Evolutionary conservation across 2,888 invertebrate genomes (phyloP), one percentile per base, ranked within the genome.

Genomic region (Willowsia nigromaculata): DNA sequence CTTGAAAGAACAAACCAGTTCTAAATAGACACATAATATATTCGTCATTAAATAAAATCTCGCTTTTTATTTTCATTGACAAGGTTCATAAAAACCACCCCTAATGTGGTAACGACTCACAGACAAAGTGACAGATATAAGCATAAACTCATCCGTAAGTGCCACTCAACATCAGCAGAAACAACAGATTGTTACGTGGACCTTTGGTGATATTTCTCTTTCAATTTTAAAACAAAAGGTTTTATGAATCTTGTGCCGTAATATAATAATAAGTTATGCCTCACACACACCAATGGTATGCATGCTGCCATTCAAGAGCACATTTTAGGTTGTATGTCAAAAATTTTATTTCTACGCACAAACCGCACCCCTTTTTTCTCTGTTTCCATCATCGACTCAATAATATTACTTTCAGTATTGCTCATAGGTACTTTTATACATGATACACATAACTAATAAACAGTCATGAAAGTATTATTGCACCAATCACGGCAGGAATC

Each of bases 21-120:
- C 68, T 83, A 68, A 47, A 81, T 25, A 62, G 62, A 25, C 50
- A 59, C 81, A 62, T 81, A 62, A 81, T 85, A 56, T 68, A 86
- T 86, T 86, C 86, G 47, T 68, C 68, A 83, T 83, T 83, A 83
- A 78, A 86, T 86, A 78, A 86, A 86, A 86, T 80, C 65, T 68
- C 80, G 56, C 80, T 68, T 86, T 82, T 82, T 82, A 56, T 62
- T 81, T 68, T 71, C 43, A 78, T 87, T 87, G 56, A 82, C 82
- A 68, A 86, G 65, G 40, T 47, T 82, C 40, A 87, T 87, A 82
- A 87, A 87, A 86, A 50, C 65, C 25, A 56, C 53, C 74, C n/a
- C 50, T 56, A 68, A 68, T 68, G 86, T 37, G 80, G 87, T 87
- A 74, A 87, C 59, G 82, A 82, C 74, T n/a, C n/a, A 50, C 56